Evolutionary conservation across 2,797 vertebrate genomes (phyloP).

Genomic region (Xenentodon cancila): DNA sequence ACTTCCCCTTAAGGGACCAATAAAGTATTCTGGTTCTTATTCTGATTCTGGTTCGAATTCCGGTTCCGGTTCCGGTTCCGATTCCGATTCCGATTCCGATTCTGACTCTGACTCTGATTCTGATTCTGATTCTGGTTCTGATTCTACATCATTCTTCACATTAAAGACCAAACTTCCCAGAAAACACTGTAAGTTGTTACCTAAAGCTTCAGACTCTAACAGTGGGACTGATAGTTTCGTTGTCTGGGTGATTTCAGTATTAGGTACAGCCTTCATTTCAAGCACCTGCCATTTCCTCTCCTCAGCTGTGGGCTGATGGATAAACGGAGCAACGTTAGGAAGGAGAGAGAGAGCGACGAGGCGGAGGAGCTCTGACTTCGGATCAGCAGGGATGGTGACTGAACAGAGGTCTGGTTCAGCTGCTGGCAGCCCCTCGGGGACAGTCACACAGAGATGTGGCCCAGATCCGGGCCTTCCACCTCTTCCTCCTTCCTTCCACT

Average conservation of each 20-base stretch:
- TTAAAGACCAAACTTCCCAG: too few relatives aligned
- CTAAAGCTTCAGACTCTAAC: too few relatives aligned
- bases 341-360: slow-evolving; percentile 8
- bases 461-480: slow-evolving; percentile 43
- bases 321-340: slow-evolving; percentile 20
- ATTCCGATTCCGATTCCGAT: too few relatives aligned
- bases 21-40: too few relatives aligned
- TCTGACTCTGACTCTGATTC: too few relatives aligned
- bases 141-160: too few relatives aligned
- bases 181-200: too few relatives aligned
- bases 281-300: slow-evolving; percentile 45
- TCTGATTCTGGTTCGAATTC: too few relatives aligned
- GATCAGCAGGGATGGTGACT: slow-evolving; percentile 36
- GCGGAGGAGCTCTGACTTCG: slow-evolving; percentile 25
- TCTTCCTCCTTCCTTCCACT: slow-evolving; percentile 22
- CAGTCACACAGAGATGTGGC: slow-evolving; percentile 52
- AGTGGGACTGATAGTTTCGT: too few relatives aligned
- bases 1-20: too few relatives aligned
- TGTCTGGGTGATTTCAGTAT: neutral
- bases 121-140: too few relatives aligned
- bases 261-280: slow-evolving; percentile 7
- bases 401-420: slow-evolving; percentile 63
- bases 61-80: too few relatives aligned
- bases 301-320: neutral
- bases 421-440: slow-evolving; percentile 46